Base-by-base conservation (phyloP, 2,113 vertebrate genomes). In the Pardalotus punctatus region DNA sequence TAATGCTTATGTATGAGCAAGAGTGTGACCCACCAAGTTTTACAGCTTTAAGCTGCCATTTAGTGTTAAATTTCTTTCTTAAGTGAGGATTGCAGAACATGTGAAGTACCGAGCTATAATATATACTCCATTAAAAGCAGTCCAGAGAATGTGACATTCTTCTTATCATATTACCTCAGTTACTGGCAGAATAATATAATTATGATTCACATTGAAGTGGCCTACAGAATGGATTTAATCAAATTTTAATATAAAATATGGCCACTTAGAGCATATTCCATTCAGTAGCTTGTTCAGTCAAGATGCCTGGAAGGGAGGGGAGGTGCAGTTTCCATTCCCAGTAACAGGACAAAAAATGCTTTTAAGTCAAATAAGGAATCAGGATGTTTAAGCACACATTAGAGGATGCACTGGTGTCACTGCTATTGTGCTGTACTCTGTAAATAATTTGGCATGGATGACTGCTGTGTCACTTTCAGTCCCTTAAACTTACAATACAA, bases 161-260 rank as follows among this genome's bases (percentile, higher is more conserved):
- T 96, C 88, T 96, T 95, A 96, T 66, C 67, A 20, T 94, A 94
- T 97, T 96, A 95, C 86, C 90, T 96, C 96, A 73, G 96, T 95
- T 89, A 96, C 96, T 90, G 90, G 80, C 86, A 95, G 88, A 95
- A 96, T 94, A 95, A 93, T 89, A 90, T 91, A 96, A 97, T 97
- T 96, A 96, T 12, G 65, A 85, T 86, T 96, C 94, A 95, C 90
- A 96, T 71, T 93, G 93, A 91, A 95, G 92, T 81, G 81, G 93
- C 88, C 95, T 94, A 86, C 82, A 93, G 88, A 96, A 97, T 48
- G 54, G 95, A 92, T 95, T 94, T 95, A 96, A 97, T 90, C 47
- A 90, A 90, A 96, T 97, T 95, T 94, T 91, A 88, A 93, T 91
- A 91, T 94, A 93, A 96, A 92, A 96, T 88, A 93, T 9, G 14